Evolutionary conservation across 2,797 vertebrate genomes (phyloP), one percentile per base, ranked within the genome.

Genomic region (Pantherophis alleghaniensis): DNA sequence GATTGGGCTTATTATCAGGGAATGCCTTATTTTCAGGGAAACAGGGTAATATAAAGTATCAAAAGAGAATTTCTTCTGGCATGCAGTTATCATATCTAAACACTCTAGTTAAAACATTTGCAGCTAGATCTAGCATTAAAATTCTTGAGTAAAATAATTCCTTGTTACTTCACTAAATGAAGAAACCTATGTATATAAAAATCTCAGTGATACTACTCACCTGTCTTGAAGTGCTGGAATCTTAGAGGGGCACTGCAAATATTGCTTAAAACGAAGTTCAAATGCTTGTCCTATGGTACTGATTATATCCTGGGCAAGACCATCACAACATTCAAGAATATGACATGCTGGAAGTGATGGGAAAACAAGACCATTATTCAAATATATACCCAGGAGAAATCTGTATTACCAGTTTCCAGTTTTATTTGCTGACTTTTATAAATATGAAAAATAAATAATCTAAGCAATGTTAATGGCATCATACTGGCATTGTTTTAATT

Each of bases 231-330:
- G 97, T 92, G 98, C 96, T n/a, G 98, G 97, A 83, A 98, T 97
- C 97, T 99, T 99, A 94, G 99, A 98, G 90, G 99, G 99, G 96
- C 98, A 99, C 95, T 98, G 98, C 94, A 99, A 97, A 95, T 99
- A 99, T 95, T 99, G 99, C 97, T 99, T 99, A 97, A 99, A 99
- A 95, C 99, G 98, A 92, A 99, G 98, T 96, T 99, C 99, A 2
- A 99, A 99, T 0, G 99, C 99, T 97, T 99, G 99, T 91, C 99
- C 99, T 7, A 99, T 99, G 93, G 99, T 99, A 94, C 98, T 98
- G 96, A 99, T 99, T 94, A 99, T 99, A 89, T 99, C 99, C 97
- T 99, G 99, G 94, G 99, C 99, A 96, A 99, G 97, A 83, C 99
- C 98, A 2, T 99, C 99, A 42, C 98, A 98, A 96, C 99, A 99